A percentile compares a stretch with the other conserved stretches of the same genome.
Conservation (phyloP, 2,113 vertebrate species). For the Elephas maximus region DNA sequence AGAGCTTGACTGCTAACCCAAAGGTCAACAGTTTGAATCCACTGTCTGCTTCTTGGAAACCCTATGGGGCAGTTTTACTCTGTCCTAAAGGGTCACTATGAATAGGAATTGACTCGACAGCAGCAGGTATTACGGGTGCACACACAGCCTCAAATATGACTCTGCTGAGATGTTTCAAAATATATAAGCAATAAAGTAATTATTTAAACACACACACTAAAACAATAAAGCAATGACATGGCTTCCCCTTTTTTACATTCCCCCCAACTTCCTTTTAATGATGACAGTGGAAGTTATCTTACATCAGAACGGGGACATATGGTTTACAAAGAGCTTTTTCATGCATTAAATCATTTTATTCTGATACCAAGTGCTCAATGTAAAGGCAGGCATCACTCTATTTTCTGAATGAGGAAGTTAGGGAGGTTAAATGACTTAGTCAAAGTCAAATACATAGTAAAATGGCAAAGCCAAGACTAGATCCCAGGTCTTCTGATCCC, state of each 20-base stretch:
- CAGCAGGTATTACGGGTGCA: background rate
- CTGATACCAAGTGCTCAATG: background rate
- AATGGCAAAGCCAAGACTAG: background rate
- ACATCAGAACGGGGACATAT: background rate
- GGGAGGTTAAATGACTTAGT: background rate
- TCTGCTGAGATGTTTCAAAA: slow-evolving; percentile 26
- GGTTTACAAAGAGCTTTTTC: slow-evolving; percentile 8
- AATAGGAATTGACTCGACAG: too few species aligned
- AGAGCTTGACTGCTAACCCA: too few species aligned
- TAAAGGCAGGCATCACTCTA: background rate
- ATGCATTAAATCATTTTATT: slow-evolving; percentile 11
- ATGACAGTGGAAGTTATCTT: background rate
- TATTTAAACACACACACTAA: background rate
- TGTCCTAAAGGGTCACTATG: too few species aligned
- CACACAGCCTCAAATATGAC: background rate
- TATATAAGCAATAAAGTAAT: background rate
- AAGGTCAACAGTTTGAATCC: too few species aligned
- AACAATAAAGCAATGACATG: slow-evolving; percentile 11
- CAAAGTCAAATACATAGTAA: slow-evolving; percentile 18
- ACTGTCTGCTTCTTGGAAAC: too few species aligned
- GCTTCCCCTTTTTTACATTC: background rate
- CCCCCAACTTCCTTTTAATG: background rate
- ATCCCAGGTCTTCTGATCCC: background rate
- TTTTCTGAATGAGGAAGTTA: background rate
- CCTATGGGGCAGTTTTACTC: too few species aligned